Evolutionary conservation across 2,797 vertebrate species (phyloP).

Genomic region (Danio aesculapii): DNA sequence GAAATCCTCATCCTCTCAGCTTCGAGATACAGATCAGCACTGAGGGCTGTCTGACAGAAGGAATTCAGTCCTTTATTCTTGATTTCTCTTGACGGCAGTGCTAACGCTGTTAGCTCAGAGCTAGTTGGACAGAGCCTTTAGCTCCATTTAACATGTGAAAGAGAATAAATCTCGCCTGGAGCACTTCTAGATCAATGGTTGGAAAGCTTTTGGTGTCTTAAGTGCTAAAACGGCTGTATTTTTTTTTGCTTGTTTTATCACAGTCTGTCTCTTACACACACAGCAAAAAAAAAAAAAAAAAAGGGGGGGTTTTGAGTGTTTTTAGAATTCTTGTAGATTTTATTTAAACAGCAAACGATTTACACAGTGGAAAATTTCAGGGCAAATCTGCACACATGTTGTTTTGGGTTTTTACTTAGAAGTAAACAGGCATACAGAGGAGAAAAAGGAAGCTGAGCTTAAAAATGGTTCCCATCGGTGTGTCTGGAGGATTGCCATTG

Average conservation of each 20-base stretch:
- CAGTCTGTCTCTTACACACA: slow-evolving; percentile 23
- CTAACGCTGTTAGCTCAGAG: slow-evolving; percentile 23
- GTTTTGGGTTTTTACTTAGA: not conserved
- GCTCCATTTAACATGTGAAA: slow-evolving; percentile 31
- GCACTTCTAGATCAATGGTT: slow-evolving; percentile 47
- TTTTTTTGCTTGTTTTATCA: slow-evolving; percentile 24
- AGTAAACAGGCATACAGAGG: slow-evolving; percentile 14
- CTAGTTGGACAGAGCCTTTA: slow-evolving; percentile 38
- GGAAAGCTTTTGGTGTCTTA: slow-evolving; percentile 45
- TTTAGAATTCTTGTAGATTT: not conserved
- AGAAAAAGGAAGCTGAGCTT: slow-evolving; percentile 37
- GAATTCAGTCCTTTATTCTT: slow-evolving; percentile 52
- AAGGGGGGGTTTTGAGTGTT: not conserved
- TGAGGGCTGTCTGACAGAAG: slow-evolving; percentile 56
- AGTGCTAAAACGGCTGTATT: slow-evolving; percentile 33
- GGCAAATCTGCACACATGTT: not conserved
- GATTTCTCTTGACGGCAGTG: slow-evolving; percentile 57
- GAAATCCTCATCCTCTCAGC: slow-evolving; percentile 41
- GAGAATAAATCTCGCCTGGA: slow-evolving; percentile 59
- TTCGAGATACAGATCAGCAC: slow-evolving; percentile 62
- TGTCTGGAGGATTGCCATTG: slow-evolving; percentile 48
- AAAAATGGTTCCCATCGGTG: slow-evolving; percentile 18
- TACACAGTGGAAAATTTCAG: not conserved
- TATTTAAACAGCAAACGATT: not conserved
- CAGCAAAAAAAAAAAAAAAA: not conserved